Evolutionary conservation across 1,140 invertebrate species (phyloP), one percentile per base, ranked within the genome.

Genomic region (Bombus cullumanus): DNA sequence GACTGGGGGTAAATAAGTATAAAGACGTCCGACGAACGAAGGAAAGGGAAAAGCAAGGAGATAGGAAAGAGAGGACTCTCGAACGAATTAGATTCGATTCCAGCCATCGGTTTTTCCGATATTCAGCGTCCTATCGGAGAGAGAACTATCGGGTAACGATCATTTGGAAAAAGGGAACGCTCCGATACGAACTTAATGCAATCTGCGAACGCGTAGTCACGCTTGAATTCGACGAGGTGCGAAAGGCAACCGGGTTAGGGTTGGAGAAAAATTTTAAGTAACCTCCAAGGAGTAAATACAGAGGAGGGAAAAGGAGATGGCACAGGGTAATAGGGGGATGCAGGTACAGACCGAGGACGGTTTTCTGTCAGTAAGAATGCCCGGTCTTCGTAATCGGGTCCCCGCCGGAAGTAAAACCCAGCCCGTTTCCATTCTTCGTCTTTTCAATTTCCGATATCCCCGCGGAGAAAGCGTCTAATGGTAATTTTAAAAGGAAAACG

Each of bases 401-500:
- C 31, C 47, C 47, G 77, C 4, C 78, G 78, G 72, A 81, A 81
- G 84, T 81, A 81, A 85, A 85, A 85, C 43, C 84, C 78, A 81
- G 78, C 59, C 64, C 31, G 68, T 81, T 85, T 85, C 79, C 84
- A 85, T 81, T 81, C 71, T 74, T 85, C 84, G 78, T 81, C 78
- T 53, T 75, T 85, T 85, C 78, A 81, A 85, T 85, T 81, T 85
- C 84, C 84, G 84, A 85, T 85, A 85, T 85, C 71, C 84, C 59
- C 71, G 78, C 68, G 47, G 82, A 64, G 53, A 39, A 59, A 81
- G 22, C 79, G 79, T 75, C 79, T 81, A 81, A 85, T 85, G 84
- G 84, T 85, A 85, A 85, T 85, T 85, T 85, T 85, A 85, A 85
- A 85, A 85, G 84, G 84, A 75, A 80, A 86, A 88, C 82, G 87